phyloP scores from a whole-genome alignment of 2,797 vertebrate genomes.

The Ispidina picta region DNA sequence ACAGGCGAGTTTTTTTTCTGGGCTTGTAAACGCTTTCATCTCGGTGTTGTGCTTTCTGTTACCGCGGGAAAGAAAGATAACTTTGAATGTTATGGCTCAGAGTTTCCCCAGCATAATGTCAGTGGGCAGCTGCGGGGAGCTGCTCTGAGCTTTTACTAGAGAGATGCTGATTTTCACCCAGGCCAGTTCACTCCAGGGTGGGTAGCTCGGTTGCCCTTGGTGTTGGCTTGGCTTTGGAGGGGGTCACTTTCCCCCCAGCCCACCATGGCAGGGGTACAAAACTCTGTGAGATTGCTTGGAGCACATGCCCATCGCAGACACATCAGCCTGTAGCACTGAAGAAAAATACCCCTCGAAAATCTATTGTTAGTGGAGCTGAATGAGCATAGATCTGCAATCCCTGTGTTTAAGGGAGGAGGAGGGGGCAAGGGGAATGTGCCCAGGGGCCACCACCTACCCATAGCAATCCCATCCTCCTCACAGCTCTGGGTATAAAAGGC shows the following conservation, averaged over 20 bases:
- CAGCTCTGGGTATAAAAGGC: rapidly evolving
- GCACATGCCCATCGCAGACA: rapidly evolving
- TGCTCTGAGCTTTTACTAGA: not conserved
- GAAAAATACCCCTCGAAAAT: rapidly evolving
- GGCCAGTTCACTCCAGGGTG: rapidly evolving
- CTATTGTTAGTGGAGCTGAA: rapidly evolving
- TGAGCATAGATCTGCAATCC: not conserved
- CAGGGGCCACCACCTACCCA: rapidly evolving
- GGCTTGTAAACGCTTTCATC: not conserved
- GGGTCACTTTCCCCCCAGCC: not conserved
- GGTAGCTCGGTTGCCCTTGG: not conserved
- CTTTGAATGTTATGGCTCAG: not conserved
- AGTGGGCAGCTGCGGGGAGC: not conserved
- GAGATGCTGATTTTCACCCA: not conserved
- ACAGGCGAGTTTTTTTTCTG: not conserved
- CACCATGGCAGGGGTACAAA: rapidly evolving
- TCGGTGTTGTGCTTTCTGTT: not conserved
- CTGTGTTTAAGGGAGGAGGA: rapidly evolving
- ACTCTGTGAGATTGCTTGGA: not conserved
- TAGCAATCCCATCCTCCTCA: not conserved
- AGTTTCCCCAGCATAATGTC: not conserved
- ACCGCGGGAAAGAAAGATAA: not conserved
- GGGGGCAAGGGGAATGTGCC: rapidly evolving
- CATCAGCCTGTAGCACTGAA: not conserved
- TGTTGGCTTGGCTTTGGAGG: not conserved